These are phyloP conservation scores for Microcebus jonahi DNA, from an alignment of 2,113 vertebrate species.

Conservation along the genomic window DNA sequence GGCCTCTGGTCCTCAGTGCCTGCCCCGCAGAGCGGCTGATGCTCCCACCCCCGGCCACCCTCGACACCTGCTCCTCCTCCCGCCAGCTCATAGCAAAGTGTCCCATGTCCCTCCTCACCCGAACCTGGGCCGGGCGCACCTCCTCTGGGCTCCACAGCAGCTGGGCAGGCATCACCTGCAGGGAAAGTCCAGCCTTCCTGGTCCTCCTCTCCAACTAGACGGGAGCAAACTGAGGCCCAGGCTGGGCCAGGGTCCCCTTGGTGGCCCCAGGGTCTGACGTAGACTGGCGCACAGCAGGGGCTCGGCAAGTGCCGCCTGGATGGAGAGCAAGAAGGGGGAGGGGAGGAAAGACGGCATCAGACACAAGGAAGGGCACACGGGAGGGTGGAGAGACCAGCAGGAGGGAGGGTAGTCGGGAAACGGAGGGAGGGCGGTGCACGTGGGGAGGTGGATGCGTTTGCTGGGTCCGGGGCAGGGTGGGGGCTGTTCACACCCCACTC, in stretches of 20 bases:
- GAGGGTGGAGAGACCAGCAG: not conserved
- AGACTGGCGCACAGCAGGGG: not conserved
- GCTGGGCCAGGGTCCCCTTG: not conserved
- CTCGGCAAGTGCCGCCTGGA: not conserved
- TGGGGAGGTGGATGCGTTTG: not conserved
- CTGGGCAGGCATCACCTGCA: not conserved
- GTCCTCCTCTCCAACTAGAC: not conserved
- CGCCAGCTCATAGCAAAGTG: not conserved
- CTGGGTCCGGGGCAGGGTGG: rapidly evolving
- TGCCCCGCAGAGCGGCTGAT: too few relatives aligned
- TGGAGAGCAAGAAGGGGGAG: not conserved
- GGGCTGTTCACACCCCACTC: not conserved
- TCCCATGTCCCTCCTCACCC: not conserved
- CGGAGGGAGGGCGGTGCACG: rapidly evolving
- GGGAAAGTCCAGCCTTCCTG: not conserved
- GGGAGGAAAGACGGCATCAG: not conserved
- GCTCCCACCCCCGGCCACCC: too few relatives aligned
- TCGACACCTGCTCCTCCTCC: too few relatives aligned
- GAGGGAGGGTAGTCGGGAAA: not conserved
- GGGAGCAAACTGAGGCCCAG: too few relatives aligned
- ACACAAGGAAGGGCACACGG: not conserved
- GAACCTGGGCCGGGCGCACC: not conserved
- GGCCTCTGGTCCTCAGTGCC: too few relatives aligned
- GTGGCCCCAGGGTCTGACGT: not conserved
- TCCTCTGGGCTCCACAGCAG: too few relatives aligned